Percentiles rank a stretch among this genome's conserved stretches.
phyloP scores from a whole-genome alignment of 2,113 vertebrate genomes.

The Oncorhynchus tshawytscha region DNA sequence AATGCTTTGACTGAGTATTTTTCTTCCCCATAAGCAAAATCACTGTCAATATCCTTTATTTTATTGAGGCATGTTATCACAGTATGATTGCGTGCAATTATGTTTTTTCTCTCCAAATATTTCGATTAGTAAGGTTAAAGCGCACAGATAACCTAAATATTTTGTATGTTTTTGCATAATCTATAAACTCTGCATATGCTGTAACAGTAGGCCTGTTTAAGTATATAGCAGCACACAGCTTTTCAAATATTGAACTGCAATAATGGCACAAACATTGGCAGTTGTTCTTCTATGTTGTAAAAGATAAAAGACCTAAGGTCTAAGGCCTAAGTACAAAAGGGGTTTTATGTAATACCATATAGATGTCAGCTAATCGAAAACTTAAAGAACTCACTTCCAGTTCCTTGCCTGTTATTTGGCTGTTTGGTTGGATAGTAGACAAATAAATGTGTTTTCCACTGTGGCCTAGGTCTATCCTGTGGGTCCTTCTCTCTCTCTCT shows the following conservation, averaged over 20 bases:
- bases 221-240: background rate
- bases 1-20: background rate
- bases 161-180: background rate
- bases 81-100: background rate
- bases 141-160: background rate
- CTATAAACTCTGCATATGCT: background rate
- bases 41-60: background rate
- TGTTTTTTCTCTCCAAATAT: background rate
- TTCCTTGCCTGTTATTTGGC: too few species aligned
- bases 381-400: too few species aligned
- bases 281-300: constrained; percentile 13
- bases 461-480: too few species aligned
- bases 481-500: too few species aligned
- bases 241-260: constrained; percentile 34
- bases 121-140: background rate
- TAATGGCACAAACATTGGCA: constrained; percentile 19
- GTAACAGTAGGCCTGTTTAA: background rate
- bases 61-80: background rate
- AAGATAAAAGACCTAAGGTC: background rate
- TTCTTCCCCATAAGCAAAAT: background rate
- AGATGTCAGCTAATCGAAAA: background rate
- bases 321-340: background rate
- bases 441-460: too few species aligned
- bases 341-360: background rate
- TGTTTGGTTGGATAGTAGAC: too few species aligned